Percentiles rank a stretch among this genome's conserved stretches.
Evolutionary conservation across 1,140 invertebrate species (phyloP).

Genomic region (Drosophila miranda): DNA sequence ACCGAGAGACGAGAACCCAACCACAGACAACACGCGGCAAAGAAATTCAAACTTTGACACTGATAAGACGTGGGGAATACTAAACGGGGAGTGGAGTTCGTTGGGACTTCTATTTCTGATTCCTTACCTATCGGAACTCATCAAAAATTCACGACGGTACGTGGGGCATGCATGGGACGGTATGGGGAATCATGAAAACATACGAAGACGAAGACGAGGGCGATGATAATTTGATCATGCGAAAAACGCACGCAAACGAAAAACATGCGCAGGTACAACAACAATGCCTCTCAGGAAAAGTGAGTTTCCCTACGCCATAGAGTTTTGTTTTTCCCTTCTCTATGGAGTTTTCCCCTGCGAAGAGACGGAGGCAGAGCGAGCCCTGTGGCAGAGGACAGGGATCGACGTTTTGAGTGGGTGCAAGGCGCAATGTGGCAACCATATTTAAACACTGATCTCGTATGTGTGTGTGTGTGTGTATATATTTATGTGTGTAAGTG

Average conservation of each 20-base stretch:
- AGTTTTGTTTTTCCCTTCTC: too few relatives aligned
- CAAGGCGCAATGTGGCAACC: conserved; percentile 67
- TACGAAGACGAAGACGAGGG: conserved; percentile 10
- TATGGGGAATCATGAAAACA: conserved; percentile 31
- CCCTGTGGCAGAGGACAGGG: not conserved
- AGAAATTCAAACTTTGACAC: conserved; percentile 63
- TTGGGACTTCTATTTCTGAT: conserved; percentile 15
- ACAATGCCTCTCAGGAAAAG: conserved; percentile 53
- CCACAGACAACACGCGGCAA: conserved; percentile 31
- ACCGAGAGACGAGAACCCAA: conserved; percentile 9
- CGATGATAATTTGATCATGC: conserved; percentile 74
- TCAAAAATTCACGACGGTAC: conserved; percentile 66
- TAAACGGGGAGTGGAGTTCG: conserved; percentile 22
- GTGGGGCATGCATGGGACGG: conserved; percentile 20
- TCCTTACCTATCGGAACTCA: conserved; percentile 67
- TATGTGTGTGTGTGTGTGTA: conserved; percentile 35
- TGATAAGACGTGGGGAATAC: conserved; percentile 57
- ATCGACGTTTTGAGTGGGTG: conserved; percentile 52
- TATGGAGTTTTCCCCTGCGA: conserved; percentile 46
- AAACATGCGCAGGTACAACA: conserved; percentile 73
- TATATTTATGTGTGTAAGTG: conserved; percentile 12
- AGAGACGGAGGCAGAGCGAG: conserved; percentile 10
- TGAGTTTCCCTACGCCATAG: conserved; percentile 40
- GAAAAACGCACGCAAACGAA: conserved; percentile 77
- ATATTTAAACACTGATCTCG: conserved; percentile 75